phyloP scores from a whole-genome alignment of 2,113 vertebrate species.

The Heloderma charlesbogerti region DNA sequence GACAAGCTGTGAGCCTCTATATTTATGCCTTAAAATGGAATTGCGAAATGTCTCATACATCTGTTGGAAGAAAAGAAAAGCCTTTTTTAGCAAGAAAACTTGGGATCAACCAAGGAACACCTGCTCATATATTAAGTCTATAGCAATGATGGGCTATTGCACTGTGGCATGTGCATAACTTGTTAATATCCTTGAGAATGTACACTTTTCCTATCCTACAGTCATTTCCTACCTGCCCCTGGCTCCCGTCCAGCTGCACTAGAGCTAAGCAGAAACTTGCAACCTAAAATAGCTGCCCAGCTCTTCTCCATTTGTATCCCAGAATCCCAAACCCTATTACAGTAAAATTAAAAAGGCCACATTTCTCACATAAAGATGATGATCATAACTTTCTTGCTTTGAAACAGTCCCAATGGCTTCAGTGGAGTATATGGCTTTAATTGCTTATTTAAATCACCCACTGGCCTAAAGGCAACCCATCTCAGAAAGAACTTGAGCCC shows the following conservation, averaged over 20 bases:
- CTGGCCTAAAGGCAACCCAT: neutral
- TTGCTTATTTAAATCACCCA: neutral
- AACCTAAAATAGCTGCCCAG: no score
- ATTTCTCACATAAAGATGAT: neutral
- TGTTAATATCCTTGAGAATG: neutral
- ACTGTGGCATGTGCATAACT: neutral
- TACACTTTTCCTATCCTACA: neutral
- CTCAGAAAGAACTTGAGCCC: neutral
- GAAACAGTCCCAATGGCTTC: neutral
- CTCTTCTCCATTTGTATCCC: neutral
- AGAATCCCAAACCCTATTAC: neutral
- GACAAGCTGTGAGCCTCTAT: constrained; percentile 77
- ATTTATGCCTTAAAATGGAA: constrained; percentile 78
- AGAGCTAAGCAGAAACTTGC: neutral
- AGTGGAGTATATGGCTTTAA: neutral
- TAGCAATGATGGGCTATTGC: neutral
- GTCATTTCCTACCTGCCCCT: neutral
- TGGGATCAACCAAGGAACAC: neutral
- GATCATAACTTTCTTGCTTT: neutral
- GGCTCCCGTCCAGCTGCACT: neutral
- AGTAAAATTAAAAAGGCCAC: neutral
- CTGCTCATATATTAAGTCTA: neutral
- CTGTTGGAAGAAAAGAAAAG: constrained; percentile 76
- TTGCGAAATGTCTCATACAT: constrained; percentile 81
- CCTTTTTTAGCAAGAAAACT: constrained; percentile 33